Base-by-base conservation (phyloP, 53 echinoderm and acorn worm species). In the Crossaster papposus region DNA sequence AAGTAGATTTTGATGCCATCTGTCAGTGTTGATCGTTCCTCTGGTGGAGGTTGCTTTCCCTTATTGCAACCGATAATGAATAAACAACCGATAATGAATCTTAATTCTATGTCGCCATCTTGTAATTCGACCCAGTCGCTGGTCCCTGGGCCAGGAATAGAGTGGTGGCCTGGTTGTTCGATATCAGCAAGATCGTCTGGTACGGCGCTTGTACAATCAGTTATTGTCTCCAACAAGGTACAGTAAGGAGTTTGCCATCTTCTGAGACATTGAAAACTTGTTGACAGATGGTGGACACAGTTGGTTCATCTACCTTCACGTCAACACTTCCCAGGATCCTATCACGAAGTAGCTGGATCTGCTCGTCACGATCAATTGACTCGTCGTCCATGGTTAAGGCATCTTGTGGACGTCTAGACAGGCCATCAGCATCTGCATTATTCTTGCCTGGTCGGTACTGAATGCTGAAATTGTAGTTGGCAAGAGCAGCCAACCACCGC, bases 401-500 rank as follows among this genome's bases (percentile, higher is more conserved):
- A 7, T 15, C 9, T 32, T 89, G 81, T 14, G 90, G 90, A 2
- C 81, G 28, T 36, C 81, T 51, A 5, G 90, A 89, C 38, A 89
- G 20, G 3, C 90, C 92, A 92, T 92, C 92, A 2, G 92, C 92
- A 79, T 94, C 94, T 17, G 82, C 89, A 55, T 91, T 94, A n/a
- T 88, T 70, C 38, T 30, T 79, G 0, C 94, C 94, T 33, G 94
- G 91, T 33, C 83, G 83, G 51, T 94, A 94, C 77, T 88, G 83
- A 15, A 93, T 81, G 50, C 24, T 54, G 36, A 93, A 93, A 65
- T 90, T 52, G 34, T 36, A 94, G 34, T 83, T 89, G 0, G 91
- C 89, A 29, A 94, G 74, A 3, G 94, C 89, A 37, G 94, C 94
- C 24, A 91, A 51, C 94, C 94, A 81, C 31, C 94, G 30, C 24